Base-by-base conservation (phyloP, 2,888 invertebrate genomes). In the Eurytoma adleriae region DNA sequence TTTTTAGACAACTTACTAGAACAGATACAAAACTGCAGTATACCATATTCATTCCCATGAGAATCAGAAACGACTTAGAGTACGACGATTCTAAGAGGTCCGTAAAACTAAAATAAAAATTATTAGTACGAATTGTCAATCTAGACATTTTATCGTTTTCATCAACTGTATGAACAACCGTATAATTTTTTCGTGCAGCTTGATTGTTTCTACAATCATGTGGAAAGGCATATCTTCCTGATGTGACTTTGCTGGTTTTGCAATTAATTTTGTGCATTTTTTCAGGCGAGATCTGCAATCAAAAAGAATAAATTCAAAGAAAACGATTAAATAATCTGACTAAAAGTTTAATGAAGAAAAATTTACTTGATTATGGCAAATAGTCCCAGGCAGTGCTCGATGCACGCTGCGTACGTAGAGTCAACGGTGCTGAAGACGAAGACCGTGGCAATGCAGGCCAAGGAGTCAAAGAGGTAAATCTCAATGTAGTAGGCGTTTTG, bases 301-400 rank as follows among this genome's bases (percentile, higher is more conserved):
- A 59, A 54, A 27, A 0, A 5, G 4, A 57, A 54, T 16, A 18
- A 30, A 13, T 30, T 56, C 18, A 68, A 14, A 12, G 27, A 2
- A n/a, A 0, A 48, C 14, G 0, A 54, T 4, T 20, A 57, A 69
- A 18, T 40, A 14, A 24, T 24, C 24, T 24, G 24, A 24, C 2
- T 24, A 40, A 40, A 40, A 40, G 40, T 7, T 0, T 0, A 40
- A 40, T 4, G 40, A n/a, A 4, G 0, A 12, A 4, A 2, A 27
- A 50, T 59, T 40, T 59, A 75, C 76, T 77, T 77, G 24, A 77
- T 61, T 7, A 77, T 77, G 10, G 76, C 76, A n/a, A 77, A 77
- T 0, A 77, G 50, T 16, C 69, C 69, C 14, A 69, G 7, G 16
- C 76, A 77, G 24, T 77, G 76, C 13, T 77, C 76, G 16, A 70